Evolutionary conservation across 2,888 invertebrate species (phyloP).

Genomic region (Brachyopa scutellaris): DNA sequence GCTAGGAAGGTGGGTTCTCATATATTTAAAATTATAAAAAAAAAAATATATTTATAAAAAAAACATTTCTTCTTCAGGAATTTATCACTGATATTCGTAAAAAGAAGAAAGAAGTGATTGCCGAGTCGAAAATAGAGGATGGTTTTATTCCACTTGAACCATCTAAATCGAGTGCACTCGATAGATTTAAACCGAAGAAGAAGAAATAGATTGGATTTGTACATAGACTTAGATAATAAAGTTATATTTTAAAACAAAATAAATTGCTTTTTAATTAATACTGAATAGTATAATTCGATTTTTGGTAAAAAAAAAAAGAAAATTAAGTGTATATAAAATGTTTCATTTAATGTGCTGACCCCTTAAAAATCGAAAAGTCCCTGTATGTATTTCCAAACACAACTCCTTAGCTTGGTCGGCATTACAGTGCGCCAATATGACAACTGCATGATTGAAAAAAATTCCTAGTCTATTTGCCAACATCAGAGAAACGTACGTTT

Average conservation of each 20-base stretch:
- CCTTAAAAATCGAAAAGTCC: background rate
- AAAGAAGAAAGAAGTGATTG: slow-evolving; percentile 79
- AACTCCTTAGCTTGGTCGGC: slow-evolving; percentile 2
- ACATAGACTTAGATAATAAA: background rate
- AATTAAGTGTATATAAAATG: too few species aligned
- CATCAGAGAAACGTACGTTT: slow-evolving; percentile 8
- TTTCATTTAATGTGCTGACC: background rate
- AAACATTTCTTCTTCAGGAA: slow-evolving; percentile 81
- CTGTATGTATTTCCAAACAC: background rate
- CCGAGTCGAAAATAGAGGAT: slow-evolving; percentile 76
- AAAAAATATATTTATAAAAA: background rate
- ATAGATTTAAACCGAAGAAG: slow-evolving; percentile 87
- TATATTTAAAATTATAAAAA: background rate
- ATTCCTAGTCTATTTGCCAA: background rate
- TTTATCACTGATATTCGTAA: slow-evolving; percentile 83
- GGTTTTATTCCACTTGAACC: slow-evolving; percentile 76
- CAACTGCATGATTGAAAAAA: slow-evolving; percentile 12
- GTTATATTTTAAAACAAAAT: background rate
- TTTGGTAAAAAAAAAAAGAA: background rate
- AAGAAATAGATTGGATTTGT: slow-evolving; percentile 61
- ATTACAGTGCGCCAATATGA: background rate
- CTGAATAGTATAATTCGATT: too few species aligned
- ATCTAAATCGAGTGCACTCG: slow-evolving; percentile 82
- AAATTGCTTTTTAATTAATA: too few species aligned
- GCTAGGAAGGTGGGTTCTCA: slow-evolving; percentile 84